A percentile compares a stretch with the other conserved stretches of the same genome.
These are phyloP conservation scores for Pachyramphus minor DNA, from an alignment of 2,113 vertebrate species.

Conservation along the genomic window DNA sequence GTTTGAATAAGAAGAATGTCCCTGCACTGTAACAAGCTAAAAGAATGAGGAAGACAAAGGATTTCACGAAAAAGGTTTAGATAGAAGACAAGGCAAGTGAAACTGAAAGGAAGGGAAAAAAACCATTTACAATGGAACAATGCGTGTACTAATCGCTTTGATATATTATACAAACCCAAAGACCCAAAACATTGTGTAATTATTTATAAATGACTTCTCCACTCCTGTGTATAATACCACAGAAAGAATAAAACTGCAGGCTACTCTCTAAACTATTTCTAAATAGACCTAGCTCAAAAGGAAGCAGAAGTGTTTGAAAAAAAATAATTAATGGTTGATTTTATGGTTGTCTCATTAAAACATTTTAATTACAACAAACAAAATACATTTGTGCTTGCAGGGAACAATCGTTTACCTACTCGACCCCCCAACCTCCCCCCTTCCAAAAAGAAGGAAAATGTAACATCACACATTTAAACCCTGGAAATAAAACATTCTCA, in stretches of 20 bases:
- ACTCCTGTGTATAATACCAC: constrained; percentile 85
- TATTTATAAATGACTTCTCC: constrained; percentile 99
- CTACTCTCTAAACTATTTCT: constrained; percentile 93
- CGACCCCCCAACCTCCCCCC: not conserved
- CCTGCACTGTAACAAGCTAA: constrained; percentile 95
- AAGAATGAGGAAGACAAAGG: constrained; percentile 97
- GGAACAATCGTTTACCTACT: constrained; percentile 66
- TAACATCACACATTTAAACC: constrained; percentile 9
- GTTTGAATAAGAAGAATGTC: constrained; percentile 98
- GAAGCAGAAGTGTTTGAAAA: constrained; percentile 85
- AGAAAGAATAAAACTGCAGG: constrained; percentile 97
- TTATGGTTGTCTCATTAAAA: constrained; percentile 99
- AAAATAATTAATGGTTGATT: constrained; percentile 98
- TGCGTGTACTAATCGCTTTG: constrained; percentile 99
- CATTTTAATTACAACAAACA: constrained; percentile 96
- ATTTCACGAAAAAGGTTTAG: constrained; percentile 92
- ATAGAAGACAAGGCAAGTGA: constrained; percentile 91
- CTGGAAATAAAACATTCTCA: constrained; percentile 9
- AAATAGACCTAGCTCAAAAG: constrained; percentile 87
- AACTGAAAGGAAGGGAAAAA: constrained; percentile 90
- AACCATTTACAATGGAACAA: constrained; percentile 95
- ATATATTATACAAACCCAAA: constrained; percentile 99
- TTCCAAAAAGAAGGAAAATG: not conserved
- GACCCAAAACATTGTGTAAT: constrained; percentile 99
- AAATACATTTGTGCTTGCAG: constrained; percentile 76